phyloP scores from a whole-genome alignment of 2,888 invertebrate species.

The Parapristionchus giblindavisi region DNA sequence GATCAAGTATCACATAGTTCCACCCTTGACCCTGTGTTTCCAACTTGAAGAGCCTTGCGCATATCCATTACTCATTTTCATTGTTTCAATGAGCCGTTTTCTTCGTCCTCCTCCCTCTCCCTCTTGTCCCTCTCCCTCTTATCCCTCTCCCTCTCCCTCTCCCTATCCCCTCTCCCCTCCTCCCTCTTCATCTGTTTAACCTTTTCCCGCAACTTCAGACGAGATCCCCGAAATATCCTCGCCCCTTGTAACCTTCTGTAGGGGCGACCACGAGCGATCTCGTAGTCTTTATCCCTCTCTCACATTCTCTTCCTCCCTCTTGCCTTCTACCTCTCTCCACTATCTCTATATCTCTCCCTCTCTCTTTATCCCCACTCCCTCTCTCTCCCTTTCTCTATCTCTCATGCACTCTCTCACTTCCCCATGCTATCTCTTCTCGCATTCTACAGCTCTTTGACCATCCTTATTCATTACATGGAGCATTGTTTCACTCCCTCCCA shows the following conservation, averaged over 20 bases:
- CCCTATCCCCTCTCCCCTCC: not conserved
- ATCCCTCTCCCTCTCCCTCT: not conserved
- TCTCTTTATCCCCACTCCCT: slow-evolving; percentile 6
- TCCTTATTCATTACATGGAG: not conserved
- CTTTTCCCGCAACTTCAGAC: slow-evolving; percentile 5
- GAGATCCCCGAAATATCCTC: not conserved
- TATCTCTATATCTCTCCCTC: not conserved
- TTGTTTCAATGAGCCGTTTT: no score
- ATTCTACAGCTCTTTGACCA: not conserved
- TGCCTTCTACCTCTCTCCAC: not conserved
- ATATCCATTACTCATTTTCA: no score
- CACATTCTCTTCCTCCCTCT: not conserved
- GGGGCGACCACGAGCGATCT: not conserved
- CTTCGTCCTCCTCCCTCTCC: no score
- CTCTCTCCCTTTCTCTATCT: slow-evolving; percentile 6
- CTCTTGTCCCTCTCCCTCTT: no score
- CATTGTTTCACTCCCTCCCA: not conserved
- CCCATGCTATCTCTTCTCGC: not conserved
- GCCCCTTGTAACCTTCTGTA: not conserved
- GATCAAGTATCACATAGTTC: no score
- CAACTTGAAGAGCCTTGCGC: no score
- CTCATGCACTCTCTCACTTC: slow-evolving; percentile 1
- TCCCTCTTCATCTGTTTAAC: not conserved
- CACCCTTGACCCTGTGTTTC: no score
- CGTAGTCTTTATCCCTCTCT: slow-evolving; percentile 7